These are phyloP conservation scores for Hirtodrosophila trivittata DNA, from an alignment of 2,888 invertebrate species.

Conservation along the genomic window DNA sequence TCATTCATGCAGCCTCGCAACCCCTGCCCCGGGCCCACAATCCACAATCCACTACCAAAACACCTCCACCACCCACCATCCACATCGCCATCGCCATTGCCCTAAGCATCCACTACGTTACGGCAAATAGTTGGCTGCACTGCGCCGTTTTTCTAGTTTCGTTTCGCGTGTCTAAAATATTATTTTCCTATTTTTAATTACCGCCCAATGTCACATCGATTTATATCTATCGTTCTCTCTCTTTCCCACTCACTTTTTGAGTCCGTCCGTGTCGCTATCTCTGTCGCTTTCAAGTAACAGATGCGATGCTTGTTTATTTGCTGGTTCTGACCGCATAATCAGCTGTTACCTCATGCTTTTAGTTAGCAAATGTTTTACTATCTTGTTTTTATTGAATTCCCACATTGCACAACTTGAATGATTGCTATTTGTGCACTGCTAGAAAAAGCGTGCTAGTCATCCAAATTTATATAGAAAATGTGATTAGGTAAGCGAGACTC, in stretches of 20 bases:
- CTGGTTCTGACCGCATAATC: conserved; percentile 20
- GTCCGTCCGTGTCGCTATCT: conserved; percentile 2
- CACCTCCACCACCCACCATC: conserved; percentile 5
- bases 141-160: too few relatives aligned
- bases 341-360: conserved; percentile 26
- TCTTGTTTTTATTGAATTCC: conserved; percentile 5
- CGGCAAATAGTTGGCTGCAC: too few relatives aligned
- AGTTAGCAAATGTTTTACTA: neutral
- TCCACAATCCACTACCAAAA: too few relatives aligned
- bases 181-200: conserved; percentile 60
- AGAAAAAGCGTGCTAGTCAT: too few relatives aligned
- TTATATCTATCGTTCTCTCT: too few relatives aligned
- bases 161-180: too few relatives aligned
- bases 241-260: too few relatives aligned
- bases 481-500: too few relatives aligned
- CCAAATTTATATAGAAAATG: too few relatives aligned
- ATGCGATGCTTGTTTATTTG: neutral
- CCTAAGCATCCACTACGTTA: too few relatives aligned
- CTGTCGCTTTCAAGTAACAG: conserved; percentile 14
- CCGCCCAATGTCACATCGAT: conserved; percentile 60
- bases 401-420: conserved; percentile 5
- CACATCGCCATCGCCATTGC: conserved; percentile 7
- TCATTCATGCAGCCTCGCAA: conserved; percentile 58
- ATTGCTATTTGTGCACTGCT: conserved; percentile 2
- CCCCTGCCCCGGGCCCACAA: conserved; percentile 21